phyloP scores from a whole-genome alignment of 1,140 invertebrate genomes.

The Drosophila seguyi region DNA sequence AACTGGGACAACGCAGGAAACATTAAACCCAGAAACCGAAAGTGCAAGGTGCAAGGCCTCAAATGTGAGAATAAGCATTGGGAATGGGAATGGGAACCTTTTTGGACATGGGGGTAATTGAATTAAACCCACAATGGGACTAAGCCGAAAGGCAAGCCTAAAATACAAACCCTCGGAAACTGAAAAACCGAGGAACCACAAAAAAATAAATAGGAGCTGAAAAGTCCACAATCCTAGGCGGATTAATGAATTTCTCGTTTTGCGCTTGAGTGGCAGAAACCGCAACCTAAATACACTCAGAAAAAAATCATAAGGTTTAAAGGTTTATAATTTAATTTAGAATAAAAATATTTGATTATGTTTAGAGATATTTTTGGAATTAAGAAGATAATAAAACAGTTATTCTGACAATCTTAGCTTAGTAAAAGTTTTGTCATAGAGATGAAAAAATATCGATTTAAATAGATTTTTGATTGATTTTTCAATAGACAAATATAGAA shows the following conservation, averaged over 20 bases:
- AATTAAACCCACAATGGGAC: conserved; percentile 59
- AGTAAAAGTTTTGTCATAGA: too few relatives aligned
- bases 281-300: conserved; percentile 31
- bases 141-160: conserved; percentile 49
- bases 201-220: conserved; percentile 42
- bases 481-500: background rate
- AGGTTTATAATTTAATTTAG: background rate
- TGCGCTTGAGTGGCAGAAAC: conserved; percentile 68
- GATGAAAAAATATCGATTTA: background rate
- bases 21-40: conserved; percentile 48
- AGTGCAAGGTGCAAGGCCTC: conserved; percentile 71
- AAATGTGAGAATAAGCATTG: conserved; percentile 49
- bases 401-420: too few relatives aligned
- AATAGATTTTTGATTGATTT: background rate
- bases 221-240: conserved; percentile 47
- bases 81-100: conserved; percentile 31
- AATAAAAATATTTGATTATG: too few relatives aligned
- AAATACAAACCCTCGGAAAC: conserved; percentile 26
- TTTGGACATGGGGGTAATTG: conserved; percentile 42
- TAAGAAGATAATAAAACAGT: too few relatives aligned
- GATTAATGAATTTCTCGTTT: conserved; percentile 76
- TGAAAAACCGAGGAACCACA: conserved; percentile 10
- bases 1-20: conserved; percentile 31
- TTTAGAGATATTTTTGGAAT: too few relatives aligned
- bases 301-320: background rate